Evolutionary conservation across 1,140 invertebrate species (phyloP).

Genomic region (Tachypleus tridentatus): DNA sequence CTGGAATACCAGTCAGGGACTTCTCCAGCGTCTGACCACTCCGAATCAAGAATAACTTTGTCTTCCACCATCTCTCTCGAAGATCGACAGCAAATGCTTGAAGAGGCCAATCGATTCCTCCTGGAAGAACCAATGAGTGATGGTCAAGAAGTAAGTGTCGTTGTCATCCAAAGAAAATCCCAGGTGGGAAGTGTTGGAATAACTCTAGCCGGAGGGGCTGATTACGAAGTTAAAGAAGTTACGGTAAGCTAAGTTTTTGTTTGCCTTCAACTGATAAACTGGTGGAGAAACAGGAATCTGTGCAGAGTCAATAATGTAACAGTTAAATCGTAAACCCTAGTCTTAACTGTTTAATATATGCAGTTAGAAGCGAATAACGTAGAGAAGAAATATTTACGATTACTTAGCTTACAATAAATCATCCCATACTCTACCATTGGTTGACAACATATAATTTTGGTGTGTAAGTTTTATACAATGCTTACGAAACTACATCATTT

Average conservation of each 20-base stretch:
- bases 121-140: slow-evolving; percentile 38
- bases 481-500: too few species aligned
- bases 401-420: too few species aligned
- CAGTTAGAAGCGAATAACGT: too few species aligned
- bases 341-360: too few species aligned
- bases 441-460: too few species aligned
- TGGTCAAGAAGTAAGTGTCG: not conserved
- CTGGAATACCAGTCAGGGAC: not conserved
- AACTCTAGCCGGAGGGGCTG: slow-evolving; percentile 69
- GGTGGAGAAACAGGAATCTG: too few species aligned
- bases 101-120: slow-evolving; percentile 46
- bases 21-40: slow-evolving; percentile 40
- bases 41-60: slow-evolving; percentile 47
- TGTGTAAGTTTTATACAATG: too few species aligned
- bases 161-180: not conserved
- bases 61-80: slow-evolving; percentile 50
- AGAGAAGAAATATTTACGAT: too few species aligned
- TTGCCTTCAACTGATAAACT: too few species aligned
- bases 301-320: too few species aligned
- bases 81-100: slow-evolving; percentile 48
- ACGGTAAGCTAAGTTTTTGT: slow-evolving; percentile 46
- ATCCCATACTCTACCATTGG: too few species aligned
- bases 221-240: slow-evolving; percentile 81
- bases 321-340: too few species aligned
- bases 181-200: slow-evolving; percentile 65